phyloP scores from a whole-genome alignment of 2,888 invertebrate genomes.

The Spialia ferax region DNA sequence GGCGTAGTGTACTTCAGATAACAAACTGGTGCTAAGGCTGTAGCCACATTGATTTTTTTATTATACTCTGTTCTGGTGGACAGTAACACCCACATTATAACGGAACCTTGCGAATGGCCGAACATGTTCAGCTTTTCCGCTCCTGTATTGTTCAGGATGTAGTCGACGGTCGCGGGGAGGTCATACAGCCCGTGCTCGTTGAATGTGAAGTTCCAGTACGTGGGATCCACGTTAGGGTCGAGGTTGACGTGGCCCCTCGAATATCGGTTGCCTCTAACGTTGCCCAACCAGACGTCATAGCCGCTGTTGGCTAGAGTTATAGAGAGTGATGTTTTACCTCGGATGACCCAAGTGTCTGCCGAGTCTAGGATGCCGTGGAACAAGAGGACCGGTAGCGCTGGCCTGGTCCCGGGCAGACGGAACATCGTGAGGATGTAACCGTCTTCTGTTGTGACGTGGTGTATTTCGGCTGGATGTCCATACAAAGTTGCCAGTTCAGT shows the following conservation, averaged over 20 bases:
- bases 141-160: conserved; percentile 66
- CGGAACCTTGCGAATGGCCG: conserved; percentile 90
- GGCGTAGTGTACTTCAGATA: conserved; percentile 66
- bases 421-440: conserved; percentile 55
- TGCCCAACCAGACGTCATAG: conserved; percentile 64
- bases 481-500: neutral
- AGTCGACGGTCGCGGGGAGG: conserved; percentile 86
- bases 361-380: conserved; percentile 55
- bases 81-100: conserved; percentile 80
- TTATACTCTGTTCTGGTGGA: conserved; percentile 83
- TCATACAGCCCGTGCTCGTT: conserved; percentile 90
- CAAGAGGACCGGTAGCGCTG: conserved; percentile 50
- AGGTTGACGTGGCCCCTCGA: conserved; percentile 77
- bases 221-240: conserved; percentile 58
- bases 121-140: conserved; percentile 84
- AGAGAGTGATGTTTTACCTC: conserved; percentile 53
- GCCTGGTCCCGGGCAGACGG: conserved; percentile 49
- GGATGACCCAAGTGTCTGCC: conserved; percentile 52
- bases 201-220: conserved; percentile 85
- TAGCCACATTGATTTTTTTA: conserved; percentile 77
- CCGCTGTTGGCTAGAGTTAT: conserved; percentile 49
- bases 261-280: conserved; percentile 87
- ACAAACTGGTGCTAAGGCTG: conserved; percentile 86
- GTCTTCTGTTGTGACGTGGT: conserved; percentile 55
- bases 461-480: conserved; percentile 44